Base-by-base conservation (phyloP, 2,888 invertebrate genomes). In the Artemia sp. region DNA sequence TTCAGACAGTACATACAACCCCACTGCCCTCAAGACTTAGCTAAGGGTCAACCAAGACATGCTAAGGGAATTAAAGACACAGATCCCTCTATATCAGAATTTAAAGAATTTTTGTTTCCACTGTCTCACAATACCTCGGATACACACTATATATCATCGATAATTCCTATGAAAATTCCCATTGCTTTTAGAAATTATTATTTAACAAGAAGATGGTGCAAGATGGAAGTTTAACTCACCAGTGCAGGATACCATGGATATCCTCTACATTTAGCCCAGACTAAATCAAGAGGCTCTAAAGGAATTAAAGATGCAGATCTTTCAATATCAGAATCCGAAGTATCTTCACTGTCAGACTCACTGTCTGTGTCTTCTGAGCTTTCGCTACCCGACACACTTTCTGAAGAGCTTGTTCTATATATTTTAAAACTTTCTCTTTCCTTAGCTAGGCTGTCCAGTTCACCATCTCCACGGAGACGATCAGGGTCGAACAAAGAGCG, bases 191-290 rank as follows among this genome's bases (percentile, higher is more conserved):
- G 8, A 58, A 58, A 19, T 8, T 8, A 58, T 7, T 14, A 14
- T 8, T 50, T 68, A 38, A 38, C 38, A 38, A 38, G 38, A 38
- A n/a, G 1, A 10, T 58, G 11, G 52, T 69, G 19, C 12, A 51
- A 24, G 38, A 66, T 12, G 70, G 8, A 68, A 66, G n/a, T 11
- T 51, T 7, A 52, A 73, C 76, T 78, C 75, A 83, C 82, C 73
- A 96, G 81, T 7, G 95, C 95, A 67, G 95, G 96, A 81, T 95
- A 95, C 94, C 95, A 96, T 0, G 94, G 94, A 80, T 94, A 94
- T 38, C 94, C 92, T 74, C 90, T 85, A 81, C 94, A 94, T 78
- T 96, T 95, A 19, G 95, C 95, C 96, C 95, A 96, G 3, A 96
- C 95, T 67, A 95, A 83, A 78, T 93, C 92, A 72, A 95, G 80